These are phyloP conservation scores for Pogonus chalceus DNA, from an alignment of 1,140 invertebrate genomes.

Conservation along the genomic window DNA sequence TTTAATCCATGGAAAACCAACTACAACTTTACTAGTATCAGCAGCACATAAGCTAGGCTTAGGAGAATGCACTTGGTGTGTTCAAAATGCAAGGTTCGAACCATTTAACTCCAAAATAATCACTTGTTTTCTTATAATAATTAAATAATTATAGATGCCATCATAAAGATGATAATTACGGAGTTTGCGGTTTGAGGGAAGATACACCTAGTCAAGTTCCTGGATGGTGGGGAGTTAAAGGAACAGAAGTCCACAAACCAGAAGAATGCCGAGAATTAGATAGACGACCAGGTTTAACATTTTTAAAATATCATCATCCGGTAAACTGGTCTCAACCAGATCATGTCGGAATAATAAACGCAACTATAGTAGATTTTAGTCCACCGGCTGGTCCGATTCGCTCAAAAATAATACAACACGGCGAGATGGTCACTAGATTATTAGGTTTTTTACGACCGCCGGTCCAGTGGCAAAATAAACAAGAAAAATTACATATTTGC, in stretches of 20 bases:
- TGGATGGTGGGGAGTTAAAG: slow-evolving; percentile 82
- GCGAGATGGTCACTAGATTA: slow-evolving; percentile 63
- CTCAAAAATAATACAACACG: slow-evolving; percentile 53
- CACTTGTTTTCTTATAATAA: too few relatives aligned
- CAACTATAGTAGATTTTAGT: slow-evolving; percentile 66
- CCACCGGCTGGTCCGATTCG: slow-evolving; percentile 50
- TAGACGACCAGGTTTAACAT: slow-evolving; percentile 76
- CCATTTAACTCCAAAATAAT: too few relatives aligned
- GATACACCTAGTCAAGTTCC: slow-evolving; percentile 65
- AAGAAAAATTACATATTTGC: slow-evolving; percentile 60
- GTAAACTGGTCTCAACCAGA: slow-evolving; percentile 80
- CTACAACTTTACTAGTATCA: slow-evolving; percentile 26
- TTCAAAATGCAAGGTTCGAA: slow-evolving; percentile 81
- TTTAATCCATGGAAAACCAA: slow-evolving; percentile 55
- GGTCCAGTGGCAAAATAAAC: slow-evolving; percentile 52
- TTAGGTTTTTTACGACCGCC: slow-evolving; percentile 71
- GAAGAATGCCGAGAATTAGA: slow-evolving; percentile 70
- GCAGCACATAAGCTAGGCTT: slow-evolving; percentile 58
- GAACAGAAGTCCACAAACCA: slow-evolving; percentile 66
- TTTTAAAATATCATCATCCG: slow-evolving; percentile 76
- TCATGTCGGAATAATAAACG: slow-evolving; percentile 70
- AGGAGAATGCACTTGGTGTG: slow-evolving; percentile 83
- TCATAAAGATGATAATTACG: slow-evolving; percentile 74
- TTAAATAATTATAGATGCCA: too few relatives aligned
- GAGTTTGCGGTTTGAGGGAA: slow-evolving; percentile 62